A percentile compares a stretch with the other conserved stretches of the same genome.
Conservation (phyloP, 1,140 invertebrate genomes). For the Zelostemma sp. region DNA sequence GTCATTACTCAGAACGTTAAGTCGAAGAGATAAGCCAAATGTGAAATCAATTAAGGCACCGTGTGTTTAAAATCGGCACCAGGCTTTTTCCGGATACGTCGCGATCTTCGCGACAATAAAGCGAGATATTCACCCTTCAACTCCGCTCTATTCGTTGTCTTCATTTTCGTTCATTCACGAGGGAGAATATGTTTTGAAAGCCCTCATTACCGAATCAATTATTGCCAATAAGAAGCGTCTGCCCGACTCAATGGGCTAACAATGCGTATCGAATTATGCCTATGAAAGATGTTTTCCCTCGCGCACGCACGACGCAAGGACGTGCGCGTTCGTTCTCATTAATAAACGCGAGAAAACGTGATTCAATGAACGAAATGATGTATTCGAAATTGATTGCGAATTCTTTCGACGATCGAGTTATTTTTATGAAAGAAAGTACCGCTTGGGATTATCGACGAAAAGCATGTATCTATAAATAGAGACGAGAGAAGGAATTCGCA, state of each 20-base stretch:
- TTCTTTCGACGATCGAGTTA: too few relatives aligned
- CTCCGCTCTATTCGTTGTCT: too few relatives aligned
- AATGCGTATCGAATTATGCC: constrained; percentile 59
- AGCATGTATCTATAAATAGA: background rate
- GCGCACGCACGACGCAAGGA: constrained; percentile 38
- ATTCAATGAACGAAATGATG: background rate
- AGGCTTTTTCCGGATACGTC: constrained; percentile 21
- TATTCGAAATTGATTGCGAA: background rate
- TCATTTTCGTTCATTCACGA: too few relatives aligned
- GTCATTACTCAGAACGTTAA: constrained; percentile 25
- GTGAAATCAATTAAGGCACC: constrained; percentile 39
- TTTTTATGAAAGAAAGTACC: background rate
- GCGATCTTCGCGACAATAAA: background rate
- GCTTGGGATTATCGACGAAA: background rate
- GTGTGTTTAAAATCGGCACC: constrained; percentile 14
- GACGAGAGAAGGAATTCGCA: constrained; percentile 19
- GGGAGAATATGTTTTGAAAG: too few relatives aligned
- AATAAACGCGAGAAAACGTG: constrained; percentile 28
- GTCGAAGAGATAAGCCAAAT: constrained; percentile 30
- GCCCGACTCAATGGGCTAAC: constrained; percentile 52
- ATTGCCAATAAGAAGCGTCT: constrained; percentile 58
- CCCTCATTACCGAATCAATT: constrained; percentile 55
- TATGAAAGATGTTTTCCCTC: constrained; percentile 30
- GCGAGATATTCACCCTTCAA: too few relatives aligned
- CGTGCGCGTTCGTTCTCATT: constrained; percentile 22